Evolutionary conservation across 2,797 vertebrate genomes (phyloP).

Genomic region (Melanogrammus aeglefinus): DNA sequence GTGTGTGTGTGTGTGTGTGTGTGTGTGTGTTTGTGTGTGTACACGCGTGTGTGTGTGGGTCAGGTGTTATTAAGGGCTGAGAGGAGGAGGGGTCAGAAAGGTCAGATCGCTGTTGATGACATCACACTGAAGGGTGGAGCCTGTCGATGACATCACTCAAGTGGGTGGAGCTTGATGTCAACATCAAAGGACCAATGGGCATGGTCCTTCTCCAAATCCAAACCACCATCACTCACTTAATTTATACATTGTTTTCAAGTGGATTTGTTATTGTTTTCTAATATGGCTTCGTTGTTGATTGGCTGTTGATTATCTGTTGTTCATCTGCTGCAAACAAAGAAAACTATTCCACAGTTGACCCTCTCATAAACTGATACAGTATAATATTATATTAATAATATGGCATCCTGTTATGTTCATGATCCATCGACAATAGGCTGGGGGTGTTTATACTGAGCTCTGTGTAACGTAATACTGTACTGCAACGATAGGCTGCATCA

Average conservation of each 20-base stretch:
- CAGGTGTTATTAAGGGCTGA: conserved; percentile 87
- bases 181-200: neutral
- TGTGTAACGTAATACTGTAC: neutral
- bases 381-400: no score
- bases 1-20: neutral
- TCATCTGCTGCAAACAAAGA: no score
- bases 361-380: neutral
- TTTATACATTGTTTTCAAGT: neutral
- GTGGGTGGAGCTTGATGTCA: neutral
- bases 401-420: no score
- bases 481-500: neutral
- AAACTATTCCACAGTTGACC: neutral
- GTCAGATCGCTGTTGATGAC: conserved; percentile 83
- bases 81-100: conserved; percentile 69
- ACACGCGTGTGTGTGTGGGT: neutral
- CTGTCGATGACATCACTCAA: conserved; percentile 51
- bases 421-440: neutral
- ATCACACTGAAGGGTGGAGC: conserved; percentile 78
- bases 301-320: neutral
- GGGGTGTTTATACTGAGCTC: neutral
- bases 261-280: neutral
- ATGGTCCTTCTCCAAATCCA: neutral
- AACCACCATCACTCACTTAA: neutral
- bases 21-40: neutral
- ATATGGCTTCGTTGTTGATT: neutral